Conservation (phyloP, 2,888 invertebrate species). For the Anorthoa munda region DNA sequence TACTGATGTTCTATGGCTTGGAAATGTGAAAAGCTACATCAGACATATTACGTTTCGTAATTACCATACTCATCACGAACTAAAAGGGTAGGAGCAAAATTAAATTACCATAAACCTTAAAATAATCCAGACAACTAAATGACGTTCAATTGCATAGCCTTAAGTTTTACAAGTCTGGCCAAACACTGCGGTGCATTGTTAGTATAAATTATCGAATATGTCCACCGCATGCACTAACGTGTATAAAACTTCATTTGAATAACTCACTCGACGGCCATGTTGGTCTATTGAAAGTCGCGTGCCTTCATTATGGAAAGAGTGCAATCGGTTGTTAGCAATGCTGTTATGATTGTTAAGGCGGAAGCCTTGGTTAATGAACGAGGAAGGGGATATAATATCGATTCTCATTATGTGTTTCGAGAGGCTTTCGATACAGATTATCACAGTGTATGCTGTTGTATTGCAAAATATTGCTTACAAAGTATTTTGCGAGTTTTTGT, state of each 20-base stretch:
- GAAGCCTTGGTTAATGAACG: slow-evolving; percentile 39
- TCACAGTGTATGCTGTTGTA: slow-evolving; percentile 7
- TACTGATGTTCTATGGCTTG: background rate
- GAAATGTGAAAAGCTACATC: background rate
- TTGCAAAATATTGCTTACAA: background rate
- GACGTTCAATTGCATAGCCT: slow-evolving; percentile 45
- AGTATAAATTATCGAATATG: slow-evolving; percentile 86
- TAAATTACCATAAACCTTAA: slow-evolving; percentile 26
- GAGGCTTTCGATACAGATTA: slow-evolving; percentile 25
- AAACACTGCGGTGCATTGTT: slow-evolving; percentile 69
- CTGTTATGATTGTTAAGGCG: slow-evolving; percentile 54
- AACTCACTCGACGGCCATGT: slow-evolving; percentile 73
- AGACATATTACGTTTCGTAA: slow-evolving; percentile 1
- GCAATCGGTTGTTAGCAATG: slow-evolving; percentile 54
- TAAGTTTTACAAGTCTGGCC: slow-evolving; percentile 52
- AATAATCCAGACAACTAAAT: slow-evolving; percentile 41
- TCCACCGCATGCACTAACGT: slow-evolving; percentile 74
- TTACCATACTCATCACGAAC: slow-evolving; percentile 12
- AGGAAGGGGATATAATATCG: slow-evolving; percentile 43
- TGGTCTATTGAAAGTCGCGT: slow-evolving; percentile 61
- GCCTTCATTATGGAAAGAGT: slow-evolving; percentile 46
- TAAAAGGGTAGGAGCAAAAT: slow-evolving; percentile 12
- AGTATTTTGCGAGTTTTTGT: slow-evolving; percentile 21
- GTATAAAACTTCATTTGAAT: slow-evolving; percentile 83
- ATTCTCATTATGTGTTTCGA: slow-evolving; percentile 13